These are phyloP conservation scores for Phymorhynchus buccinoides DNA, from an alignment of 1,140 invertebrate genomes.

Conservation along the genomic window DNA sequence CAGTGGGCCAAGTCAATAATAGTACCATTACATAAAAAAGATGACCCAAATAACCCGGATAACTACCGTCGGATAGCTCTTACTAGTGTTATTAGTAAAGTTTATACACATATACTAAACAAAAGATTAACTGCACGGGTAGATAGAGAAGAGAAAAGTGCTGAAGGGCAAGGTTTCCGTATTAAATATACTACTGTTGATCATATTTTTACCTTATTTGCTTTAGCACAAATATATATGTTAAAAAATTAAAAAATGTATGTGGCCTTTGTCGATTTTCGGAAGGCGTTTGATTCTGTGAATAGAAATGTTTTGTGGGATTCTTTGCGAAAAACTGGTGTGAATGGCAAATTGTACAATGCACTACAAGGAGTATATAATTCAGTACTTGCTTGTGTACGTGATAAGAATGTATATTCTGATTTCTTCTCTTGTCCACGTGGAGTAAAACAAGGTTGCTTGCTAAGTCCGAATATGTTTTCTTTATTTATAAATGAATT, in stretches of 20 bases:
- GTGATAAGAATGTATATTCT: too few species aligned
- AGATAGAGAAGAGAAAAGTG: neutral
- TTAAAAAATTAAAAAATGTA: neutral
- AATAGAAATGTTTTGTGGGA: neutral
- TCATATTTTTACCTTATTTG: neutral
- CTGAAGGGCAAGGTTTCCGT: neutral
- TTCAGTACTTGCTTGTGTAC: neutral
- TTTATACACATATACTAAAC: too few species aligned
- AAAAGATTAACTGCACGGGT: too few species aligned
- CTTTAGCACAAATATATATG: neutral
- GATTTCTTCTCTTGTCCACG: too few species aligned
- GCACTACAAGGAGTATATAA: neutral
- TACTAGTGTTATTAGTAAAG: too few species aligned
- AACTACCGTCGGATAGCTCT: too few species aligned
- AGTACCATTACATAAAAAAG: neutral
- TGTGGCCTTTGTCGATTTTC: neutral
- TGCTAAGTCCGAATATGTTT: too few species aligned
- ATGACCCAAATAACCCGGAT: neutral
- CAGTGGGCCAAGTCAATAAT: neutral
- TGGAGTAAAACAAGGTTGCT: too few species aligned
- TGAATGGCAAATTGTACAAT: neutral
- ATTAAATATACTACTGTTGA: slow-evolving; percentile 7
- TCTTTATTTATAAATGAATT: too few species aligned
- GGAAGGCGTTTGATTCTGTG: neutral
- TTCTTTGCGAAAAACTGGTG: neutral